Base-by-base conservation (phyloP, 2,113 vertebrate genomes). In the Pheucticus melanocephalus region DNA sequence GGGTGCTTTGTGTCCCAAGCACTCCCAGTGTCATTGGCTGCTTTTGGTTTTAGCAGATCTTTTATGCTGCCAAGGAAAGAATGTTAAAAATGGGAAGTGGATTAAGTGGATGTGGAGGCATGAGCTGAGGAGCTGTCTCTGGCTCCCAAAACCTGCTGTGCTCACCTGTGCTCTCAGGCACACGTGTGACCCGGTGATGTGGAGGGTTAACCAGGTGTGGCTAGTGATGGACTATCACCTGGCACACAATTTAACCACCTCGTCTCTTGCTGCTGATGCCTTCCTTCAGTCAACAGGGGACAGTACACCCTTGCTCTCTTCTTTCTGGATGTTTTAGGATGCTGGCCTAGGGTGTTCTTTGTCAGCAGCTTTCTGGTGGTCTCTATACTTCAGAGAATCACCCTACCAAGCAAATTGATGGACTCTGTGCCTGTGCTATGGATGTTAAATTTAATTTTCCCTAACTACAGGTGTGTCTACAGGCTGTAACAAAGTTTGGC, bases 201-300 rank as follows among this genome's bases (percentile, higher is more conserved):
- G 40, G 20, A 66, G 73, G 45, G 35, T 63, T 91, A 59, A 18
- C 40, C 64, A 54, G 33, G 10, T 63, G 61, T 47, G 66, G 33
- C 39, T 42, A 12, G 21, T 0, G 1, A 11, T 54, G 76, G 35
- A 70, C 3, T 59, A 7, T 71, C 68, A 63, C 60, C 45, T 70
- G 44, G 33, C 44, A 44, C 42, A 24, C 20, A 44, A 10, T 64
- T 70, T 39, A 25, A 21, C 44, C 66, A 47, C 17, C 35, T 30
- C 57, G 28, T 39, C 25, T 80, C n/a, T 7, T 79, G 23, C 9
- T 15, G 42, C 42, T 47, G 31, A 17, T 0, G 0, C 45, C 11
- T 76, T 12, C 59, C 57, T 42, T 84, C 12, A 28, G 33, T 66
- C 64, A 81, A 12, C 12, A 63, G 71, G 25, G 50, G 51, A 71